These are phyloP conservation scores for Griposia aprilina DNA, from an alignment of 2,888 invertebrate species.

Conservation along the genomic window DNA sequence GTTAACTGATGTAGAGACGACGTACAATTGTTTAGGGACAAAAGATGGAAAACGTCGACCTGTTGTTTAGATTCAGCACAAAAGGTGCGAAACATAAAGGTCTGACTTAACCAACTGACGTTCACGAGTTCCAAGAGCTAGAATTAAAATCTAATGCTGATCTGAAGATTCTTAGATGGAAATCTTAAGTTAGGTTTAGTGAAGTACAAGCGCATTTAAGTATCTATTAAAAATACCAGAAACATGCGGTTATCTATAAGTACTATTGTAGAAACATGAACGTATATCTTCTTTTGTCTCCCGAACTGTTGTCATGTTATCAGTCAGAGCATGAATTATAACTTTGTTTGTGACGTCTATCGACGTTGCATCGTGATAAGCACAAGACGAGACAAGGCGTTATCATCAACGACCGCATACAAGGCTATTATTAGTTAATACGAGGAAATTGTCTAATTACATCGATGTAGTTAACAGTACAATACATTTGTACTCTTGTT, in stretches of 20 bases:
- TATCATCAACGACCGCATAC: slow-evolving; percentile 74
- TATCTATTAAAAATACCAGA: slow-evolving; percentile 12
- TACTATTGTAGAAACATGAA: slow-evolving; percentile 6
- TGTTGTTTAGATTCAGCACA: slow-evolving; percentile 43
- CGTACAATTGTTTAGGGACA: slow-evolving; percentile 61
- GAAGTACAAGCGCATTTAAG: neutral
- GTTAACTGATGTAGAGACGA: slow-evolving; percentile 60
- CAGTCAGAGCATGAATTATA: slow-evolving; percentile 73
- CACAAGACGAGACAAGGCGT: slow-evolving; percentile 63
- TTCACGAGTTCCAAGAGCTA: slow-evolving; percentile 29
- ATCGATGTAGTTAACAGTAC: neutral
- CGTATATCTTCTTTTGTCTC: slow-evolving; percentile 68
- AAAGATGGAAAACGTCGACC: slow-evolving; percentile 37
- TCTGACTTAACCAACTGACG: slow-evolving; percentile 30
- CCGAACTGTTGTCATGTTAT: slow-evolving; percentile 68
- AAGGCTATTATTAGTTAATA: slow-evolving; percentile 64
- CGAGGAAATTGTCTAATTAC: slow-evolving; percentile 43
- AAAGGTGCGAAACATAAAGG: slow-evolving; percentile 38
- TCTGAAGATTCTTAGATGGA: neutral
- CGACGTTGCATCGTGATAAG: slow-evolving; percentile 57
- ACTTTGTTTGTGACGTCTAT: slow-evolving; percentile 73
- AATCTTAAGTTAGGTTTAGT: neutral
- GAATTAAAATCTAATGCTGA: slow-evolving; percentile 8
- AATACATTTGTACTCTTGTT: slow-evolving; percentile 10
- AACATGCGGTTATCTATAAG: slow-evolving; percentile 16